These are phyloP conservation scores for Megaustenia siamemsis DNA, from an alignment of 2,888 invertebrate genomes.

Conservation along the genomic window DNA sequence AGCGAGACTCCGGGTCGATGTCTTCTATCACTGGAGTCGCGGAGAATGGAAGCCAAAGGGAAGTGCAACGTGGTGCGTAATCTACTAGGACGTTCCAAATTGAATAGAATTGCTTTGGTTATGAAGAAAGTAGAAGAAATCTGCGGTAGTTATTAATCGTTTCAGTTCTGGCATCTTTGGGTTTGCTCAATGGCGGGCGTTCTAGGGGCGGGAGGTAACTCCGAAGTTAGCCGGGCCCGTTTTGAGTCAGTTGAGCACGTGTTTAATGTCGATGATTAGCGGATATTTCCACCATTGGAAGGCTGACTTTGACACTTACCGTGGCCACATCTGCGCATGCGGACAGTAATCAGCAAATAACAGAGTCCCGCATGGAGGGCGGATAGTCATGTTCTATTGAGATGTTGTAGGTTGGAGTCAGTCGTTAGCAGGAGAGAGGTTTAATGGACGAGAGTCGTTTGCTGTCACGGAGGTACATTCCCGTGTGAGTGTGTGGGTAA, in stretches of 20 bases:
- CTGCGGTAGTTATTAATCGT: too few species aligned
- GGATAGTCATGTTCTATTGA: not conserved
- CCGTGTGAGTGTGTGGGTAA: not conserved
- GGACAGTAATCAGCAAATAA: not conserved
- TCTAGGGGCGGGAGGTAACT: too few species aligned
- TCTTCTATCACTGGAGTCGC: not conserved
- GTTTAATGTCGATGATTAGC: conserved; percentile 4
- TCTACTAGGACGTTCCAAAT: too few species aligned
- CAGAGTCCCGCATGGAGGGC: not conserved
- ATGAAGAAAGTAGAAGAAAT: too few species aligned
- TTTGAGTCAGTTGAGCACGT: not conserved
- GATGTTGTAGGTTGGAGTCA: not conserved
- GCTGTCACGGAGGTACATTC: not conserved
- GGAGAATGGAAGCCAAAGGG: not conserved
- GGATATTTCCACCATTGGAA: not conserved
- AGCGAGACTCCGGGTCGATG: not conserved
- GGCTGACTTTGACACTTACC: not conserved
- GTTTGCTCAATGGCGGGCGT: too few species aligned
- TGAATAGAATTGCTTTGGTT: too few species aligned
- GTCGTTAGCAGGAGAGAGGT: not conserved
- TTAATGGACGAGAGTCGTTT: not conserved
- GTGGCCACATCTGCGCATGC: not conserved
- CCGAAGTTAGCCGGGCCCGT: too few species aligned
- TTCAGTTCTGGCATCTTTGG: too few species aligned
- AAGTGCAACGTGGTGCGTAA: not conserved